Conservation (phyloP, 2,797 vertebrate species). For the Intellagama lesueurii region DNA sequence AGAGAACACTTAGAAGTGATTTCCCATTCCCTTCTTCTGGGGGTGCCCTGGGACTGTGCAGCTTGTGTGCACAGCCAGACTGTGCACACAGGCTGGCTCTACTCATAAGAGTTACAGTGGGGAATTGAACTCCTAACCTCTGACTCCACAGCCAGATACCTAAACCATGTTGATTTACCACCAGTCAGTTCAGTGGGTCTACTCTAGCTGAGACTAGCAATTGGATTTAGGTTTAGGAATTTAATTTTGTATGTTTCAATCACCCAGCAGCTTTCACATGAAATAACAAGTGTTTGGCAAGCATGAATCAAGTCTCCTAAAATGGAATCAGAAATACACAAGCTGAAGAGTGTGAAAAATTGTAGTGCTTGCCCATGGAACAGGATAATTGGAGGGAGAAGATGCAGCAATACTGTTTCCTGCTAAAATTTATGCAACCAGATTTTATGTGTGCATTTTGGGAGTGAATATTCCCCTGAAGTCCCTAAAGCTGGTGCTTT, state of each 20-base stretch:
- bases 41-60: too few relatives aligned
- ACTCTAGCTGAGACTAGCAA: too few relatives aligned
- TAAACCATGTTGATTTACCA: too few relatives aligned
- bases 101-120: too few relatives aligned
- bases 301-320: background rate
- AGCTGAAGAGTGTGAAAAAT: background rate
- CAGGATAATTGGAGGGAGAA: background rate
- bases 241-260: background rate
- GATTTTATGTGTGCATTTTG: background rate
- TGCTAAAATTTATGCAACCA: background rate
- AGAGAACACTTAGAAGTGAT: too few relatives aligned
- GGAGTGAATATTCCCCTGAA: background rate
- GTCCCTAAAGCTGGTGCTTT: background rate
- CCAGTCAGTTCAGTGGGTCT: too few relatives aligned
- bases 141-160: too few relatives aligned
- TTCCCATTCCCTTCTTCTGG: too few relatives aligned
- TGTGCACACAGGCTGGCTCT: too few relatives aligned
- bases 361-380: background rate
- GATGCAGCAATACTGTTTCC: background rate
- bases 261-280: background rate
- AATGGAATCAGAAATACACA: background rate
- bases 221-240: background rate
- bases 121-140: too few relatives aligned
- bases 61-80: too few relatives aligned
- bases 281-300: conserved; percentile 2